phyloP scores from a whole-genome alignment of 2,113 vertebrate species.

The Panthera leo region DNA sequence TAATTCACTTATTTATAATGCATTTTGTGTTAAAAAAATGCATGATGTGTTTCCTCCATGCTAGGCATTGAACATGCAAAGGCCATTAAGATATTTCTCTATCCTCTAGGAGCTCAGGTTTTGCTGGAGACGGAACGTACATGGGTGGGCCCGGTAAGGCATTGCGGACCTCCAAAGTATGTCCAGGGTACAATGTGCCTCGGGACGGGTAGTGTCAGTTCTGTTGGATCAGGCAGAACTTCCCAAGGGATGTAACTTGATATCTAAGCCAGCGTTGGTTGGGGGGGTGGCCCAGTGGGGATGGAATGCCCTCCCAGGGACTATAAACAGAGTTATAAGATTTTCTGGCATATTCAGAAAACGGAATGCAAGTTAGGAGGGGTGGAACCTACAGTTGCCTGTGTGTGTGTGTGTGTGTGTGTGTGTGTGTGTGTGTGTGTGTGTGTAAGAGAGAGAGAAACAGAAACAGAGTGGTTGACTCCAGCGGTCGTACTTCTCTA shows the following conservation, averaged over 20 bases:
- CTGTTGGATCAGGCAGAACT: not conserved
- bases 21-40: not conserved
- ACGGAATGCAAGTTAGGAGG: not conserved
- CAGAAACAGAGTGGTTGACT: not conserved
- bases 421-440: not conserved
- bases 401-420: not conserved
- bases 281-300: not conserved
- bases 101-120: not conserved
- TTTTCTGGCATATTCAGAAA: not conserved
- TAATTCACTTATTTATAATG: not conserved
- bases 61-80: not conserved
- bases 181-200: not conserved
- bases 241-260: not conserved
- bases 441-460: not conserved
- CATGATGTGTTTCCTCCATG: not conserved
- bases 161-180: not conserved
- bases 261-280: not conserved
- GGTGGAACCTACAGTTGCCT: not conserved
- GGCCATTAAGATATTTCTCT: not conserved
- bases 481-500: not conserved
- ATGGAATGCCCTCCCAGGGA: not conserved
- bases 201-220: not conserved
- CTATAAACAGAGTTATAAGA: not conserved
- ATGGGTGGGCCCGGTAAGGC: not conserved
- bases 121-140: not conserved